Evolutionary conservation across 2,113 vertebrate genomes (phyloP).

Genomic region (Phylloscopus trochiloides): DNA sequence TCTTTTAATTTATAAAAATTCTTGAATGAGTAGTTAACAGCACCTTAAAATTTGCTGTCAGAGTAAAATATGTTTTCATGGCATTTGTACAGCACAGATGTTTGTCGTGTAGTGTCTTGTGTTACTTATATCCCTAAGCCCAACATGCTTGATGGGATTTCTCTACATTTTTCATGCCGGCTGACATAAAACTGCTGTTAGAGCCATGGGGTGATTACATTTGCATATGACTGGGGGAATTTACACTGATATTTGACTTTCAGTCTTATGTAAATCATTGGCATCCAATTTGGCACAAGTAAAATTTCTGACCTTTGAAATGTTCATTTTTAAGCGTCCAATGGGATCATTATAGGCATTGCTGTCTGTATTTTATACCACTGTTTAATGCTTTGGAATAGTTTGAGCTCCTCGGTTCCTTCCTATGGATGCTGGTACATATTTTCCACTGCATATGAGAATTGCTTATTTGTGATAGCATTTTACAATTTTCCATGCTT

Average conservation of each 20-base stretch:
- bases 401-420: conserved; percentile 22
- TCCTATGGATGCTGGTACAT: neutral
- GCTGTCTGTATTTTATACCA: conserved; percentile 64
- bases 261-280: conserved; percentile 76
- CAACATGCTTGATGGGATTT: conserved; percentile 58
- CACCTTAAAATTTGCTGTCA: conserved; percentile 23
- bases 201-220: conserved; percentile 67
- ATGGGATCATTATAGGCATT: conserved; percentile 57
- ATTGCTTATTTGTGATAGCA: conserved; percentile 10
- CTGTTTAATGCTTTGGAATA: neutral
- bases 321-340: conserved; percentile 63
- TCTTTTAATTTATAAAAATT: neutral
- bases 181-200: conserved; percentile 40
- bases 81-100: conserved; percentile 55
- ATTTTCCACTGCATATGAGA: neutral
- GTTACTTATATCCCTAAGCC: conserved; percentile 53
- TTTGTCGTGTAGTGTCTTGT: neutral
- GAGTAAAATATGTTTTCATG: conserved; percentile 13
- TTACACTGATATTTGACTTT: conserved; percentile 76
- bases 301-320: conserved; percentile 82
- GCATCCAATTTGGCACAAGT: conserved; percentile 72
- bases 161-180: conserved; percentile 43
- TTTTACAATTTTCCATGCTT: neutral
- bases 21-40: neutral
- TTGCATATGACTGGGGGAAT: conserved; percentile 74